A percentile compares a stretch with the other conserved stretches of the same genome.
These are phyloP conservation scores for Eristalinus sepulchralis DNA, from an alignment of 2,888 invertebrate genomes.

Conservation along the genomic window DNA sequence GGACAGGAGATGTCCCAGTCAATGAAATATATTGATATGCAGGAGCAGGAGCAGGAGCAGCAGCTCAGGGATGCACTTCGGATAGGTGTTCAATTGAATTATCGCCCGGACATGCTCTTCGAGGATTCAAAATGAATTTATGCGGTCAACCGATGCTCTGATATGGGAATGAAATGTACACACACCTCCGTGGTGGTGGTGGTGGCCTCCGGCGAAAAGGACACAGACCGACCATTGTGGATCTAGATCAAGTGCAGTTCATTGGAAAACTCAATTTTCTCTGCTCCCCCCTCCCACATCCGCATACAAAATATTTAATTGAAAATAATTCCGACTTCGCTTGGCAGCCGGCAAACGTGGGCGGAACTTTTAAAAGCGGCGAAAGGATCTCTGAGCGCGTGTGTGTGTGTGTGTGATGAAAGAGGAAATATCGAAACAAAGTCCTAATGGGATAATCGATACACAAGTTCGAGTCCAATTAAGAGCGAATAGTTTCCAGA, in stretches of 20 bases:
- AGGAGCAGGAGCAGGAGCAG: neutral
- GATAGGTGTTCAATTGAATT: conserved; percentile 69
- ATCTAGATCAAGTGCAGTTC: conserved; percentile 61
- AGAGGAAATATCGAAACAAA: conserved; percentile 28
- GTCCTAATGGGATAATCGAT: conserved; percentile 62
- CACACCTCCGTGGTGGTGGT: neutral
- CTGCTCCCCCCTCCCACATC: conserved; percentile 1
- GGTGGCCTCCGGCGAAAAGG: neutral
- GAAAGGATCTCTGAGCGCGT: neutral
- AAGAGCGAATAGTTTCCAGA: conserved; percentile 38
- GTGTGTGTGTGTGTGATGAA: conserved; percentile 3
- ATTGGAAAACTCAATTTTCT: conserved; percentile 69
- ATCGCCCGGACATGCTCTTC: conserved; percentile 66
- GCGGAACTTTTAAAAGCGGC: conserved; percentile 57
- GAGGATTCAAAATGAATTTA: conserved; percentile 66
- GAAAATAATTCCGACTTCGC: conserved; percentile 68
- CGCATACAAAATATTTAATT: conserved; percentile 59
- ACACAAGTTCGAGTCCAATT: conserved; percentile 62
- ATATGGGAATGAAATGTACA: conserved; percentile 39
- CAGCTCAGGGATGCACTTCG: neutral
- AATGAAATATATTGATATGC: neutral
- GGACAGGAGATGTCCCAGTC: neutral
- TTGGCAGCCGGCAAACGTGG: conserved; percentile 56
- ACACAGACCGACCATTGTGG: neutral
- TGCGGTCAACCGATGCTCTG: conserved; percentile 65